phyloP scores from a whole-genome alignment of 2,797 vertebrate genomes.

The Selene dorsalis region DNA sequence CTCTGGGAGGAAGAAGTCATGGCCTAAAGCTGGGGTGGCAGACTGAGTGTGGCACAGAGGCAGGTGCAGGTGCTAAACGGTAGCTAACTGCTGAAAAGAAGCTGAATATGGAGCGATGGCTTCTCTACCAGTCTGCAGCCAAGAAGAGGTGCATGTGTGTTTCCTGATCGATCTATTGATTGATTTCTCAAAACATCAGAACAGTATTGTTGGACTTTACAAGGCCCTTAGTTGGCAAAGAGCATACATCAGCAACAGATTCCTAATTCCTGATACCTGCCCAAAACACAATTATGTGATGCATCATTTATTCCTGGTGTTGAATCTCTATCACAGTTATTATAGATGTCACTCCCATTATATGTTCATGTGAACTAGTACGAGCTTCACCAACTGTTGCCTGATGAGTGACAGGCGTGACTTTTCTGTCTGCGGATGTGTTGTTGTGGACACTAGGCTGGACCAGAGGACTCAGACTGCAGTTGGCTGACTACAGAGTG shows the following conservation, averaged over 20 bases:
- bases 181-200: background rate
- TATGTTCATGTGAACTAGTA: background rate
- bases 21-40: background rate
- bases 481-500: slow-evolving; percentile 50
- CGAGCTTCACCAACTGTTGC: background rate
- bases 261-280: background rate
- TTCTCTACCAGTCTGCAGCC: no score
- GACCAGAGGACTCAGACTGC: slow-evolving; percentile 36
- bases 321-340: background rate
- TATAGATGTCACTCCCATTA: background rate
- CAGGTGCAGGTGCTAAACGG: no score
- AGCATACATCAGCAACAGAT: background rate
- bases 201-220: background rate
- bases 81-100: background rate
- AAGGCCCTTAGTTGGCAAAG: background rate
- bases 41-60: background rate
- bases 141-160: no score
- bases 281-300: background rate
- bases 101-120: background rate
- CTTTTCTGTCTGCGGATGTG: slow-evolving; percentile 17
- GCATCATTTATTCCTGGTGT: background rate
- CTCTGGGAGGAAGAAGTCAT: background rate
- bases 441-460: slow-evolving; percentile 26
- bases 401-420: background rate
- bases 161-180: no score